These are phyloP conservation scores for Torymus auratus DNA, from an alignment of 2,888 invertebrate species.

Conservation along the genomic window DNA sequence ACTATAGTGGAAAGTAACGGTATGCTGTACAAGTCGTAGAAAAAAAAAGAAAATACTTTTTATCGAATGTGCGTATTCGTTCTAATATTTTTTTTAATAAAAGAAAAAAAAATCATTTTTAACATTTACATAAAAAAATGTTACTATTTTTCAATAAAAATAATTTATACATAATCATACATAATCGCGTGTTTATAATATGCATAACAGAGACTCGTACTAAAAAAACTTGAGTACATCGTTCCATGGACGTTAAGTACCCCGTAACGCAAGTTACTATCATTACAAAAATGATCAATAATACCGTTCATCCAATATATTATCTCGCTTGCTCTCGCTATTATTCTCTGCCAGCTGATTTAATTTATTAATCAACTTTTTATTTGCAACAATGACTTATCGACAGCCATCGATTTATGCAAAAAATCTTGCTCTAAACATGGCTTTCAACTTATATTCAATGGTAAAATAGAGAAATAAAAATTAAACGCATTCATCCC, in stretches of 20 bases:
- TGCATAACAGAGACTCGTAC: constrained; percentile 41
- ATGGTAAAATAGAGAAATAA: constrained; percentile 54
- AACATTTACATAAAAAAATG: constrained; percentile 36
- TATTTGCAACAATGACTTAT: constrained; percentile 69
- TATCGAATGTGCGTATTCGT: constrained; percentile 39
- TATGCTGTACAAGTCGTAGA: constrained; percentile 39
- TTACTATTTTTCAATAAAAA: constrained; percentile 51
- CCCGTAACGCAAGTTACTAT: constrained; percentile 40
- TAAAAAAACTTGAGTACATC: constrained; percentile 45
- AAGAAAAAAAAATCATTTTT: constrained; percentile 36
- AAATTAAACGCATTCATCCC: constrained; percentile 61
- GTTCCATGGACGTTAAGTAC: constrained; percentile 42
- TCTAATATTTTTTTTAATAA: constrained; percentile 39
- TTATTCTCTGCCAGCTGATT: constrained; percentile 64
- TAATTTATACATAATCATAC: constrained; percentile 14
- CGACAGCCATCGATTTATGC: constrained; percentile 60
- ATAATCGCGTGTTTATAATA: constrained; percentile 4
- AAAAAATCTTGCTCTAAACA: constrained; percentile 39
- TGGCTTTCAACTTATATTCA: constrained; percentile 48
- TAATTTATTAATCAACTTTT: constrained; percentile 66
- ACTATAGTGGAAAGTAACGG: constrained; percentile 38
- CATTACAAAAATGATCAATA: constrained; percentile 38
- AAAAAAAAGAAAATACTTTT: constrained; percentile 6
- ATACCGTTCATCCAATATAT: constrained; percentile 52
- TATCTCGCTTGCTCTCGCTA: constrained; percentile 65